Evolutionary conservation across 2,113 vertebrate genomes (phyloP), one percentile per base, ranked within the genome.

Genomic region (Acanthisitta chloris): DNA sequence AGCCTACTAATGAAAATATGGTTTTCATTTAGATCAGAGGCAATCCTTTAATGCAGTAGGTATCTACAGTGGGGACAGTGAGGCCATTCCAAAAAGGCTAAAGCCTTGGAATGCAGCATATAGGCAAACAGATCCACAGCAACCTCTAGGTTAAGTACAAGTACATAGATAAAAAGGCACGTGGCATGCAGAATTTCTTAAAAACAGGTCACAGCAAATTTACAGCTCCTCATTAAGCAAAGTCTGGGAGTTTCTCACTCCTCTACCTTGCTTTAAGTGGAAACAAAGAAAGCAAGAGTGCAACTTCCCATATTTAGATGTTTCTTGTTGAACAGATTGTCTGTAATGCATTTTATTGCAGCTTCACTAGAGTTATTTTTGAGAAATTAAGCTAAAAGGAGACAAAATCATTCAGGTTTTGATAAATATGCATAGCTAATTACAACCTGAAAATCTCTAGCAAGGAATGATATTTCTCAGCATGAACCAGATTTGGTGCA

Each of bases 1-100:
- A 45, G 36, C 25, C 38, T 34, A 19, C 36, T 70, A 52, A 81
- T 23, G 36, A 78, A 80, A 83, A 24, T 3, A 55, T 0, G 0
- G 17, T 14, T 66, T 64, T 38, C 40, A 17, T 61, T 89, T 46
- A 67, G 55, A 31, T 55, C 20, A 25, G 55, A 92, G 33, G 23
- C 23, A 87, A 31, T 10, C 46, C 52, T 46, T 21, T 34, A 65
- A 34, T 11, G 11, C 38, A 61, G 57, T 5, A 76, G 71, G 34
- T 17, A 33, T 25, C 45, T 65, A 49, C 29, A 45, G 8, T 5
- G 55, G 42, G 49, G 8, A n/a, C 1, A 4, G 26, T 10, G 46
- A 9, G 12, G 29, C 15, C 3, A 3, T 16, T 73, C 8, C 17
- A n/a, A 14, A 14, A 33, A 42, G 17, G 42, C 18, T 55, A 17